phyloP scores from a whole-genome alignment of 1,140 invertebrate species.

The Pogonomyrmex californicus region DNA sequence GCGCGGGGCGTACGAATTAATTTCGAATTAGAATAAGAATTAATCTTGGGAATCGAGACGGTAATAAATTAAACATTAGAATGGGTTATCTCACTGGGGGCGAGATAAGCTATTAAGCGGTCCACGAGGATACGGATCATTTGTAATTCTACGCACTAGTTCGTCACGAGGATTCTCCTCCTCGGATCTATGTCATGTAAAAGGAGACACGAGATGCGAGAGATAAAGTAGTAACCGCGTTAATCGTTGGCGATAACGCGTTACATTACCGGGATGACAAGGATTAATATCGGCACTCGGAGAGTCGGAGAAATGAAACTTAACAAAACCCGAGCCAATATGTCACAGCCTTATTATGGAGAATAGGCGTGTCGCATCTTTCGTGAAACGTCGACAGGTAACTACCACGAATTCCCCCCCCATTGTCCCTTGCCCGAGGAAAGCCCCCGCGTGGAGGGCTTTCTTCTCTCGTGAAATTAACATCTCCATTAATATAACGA shows the following conservation, averaged over 20 bases:
- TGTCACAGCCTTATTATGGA: constrained; percentile 64
- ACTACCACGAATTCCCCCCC: constrained; percentile 13
- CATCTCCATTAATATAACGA: constrained; percentile 49
- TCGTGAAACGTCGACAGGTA: constrained; percentile 40
- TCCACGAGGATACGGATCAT: constrained; percentile 19
- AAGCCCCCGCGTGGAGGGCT: neutral
- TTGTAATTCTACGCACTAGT: constrained; percentile 37
- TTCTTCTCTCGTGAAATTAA: constrained; percentile 49
- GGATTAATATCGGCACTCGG: constrained; percentile 71
- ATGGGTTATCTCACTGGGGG: constrained; percentile 34
- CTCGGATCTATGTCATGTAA: neutral
- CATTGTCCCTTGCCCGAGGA: neutral
- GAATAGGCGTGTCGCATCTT: constrained; percentile 57
- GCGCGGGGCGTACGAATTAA: constrained; percentile 33
- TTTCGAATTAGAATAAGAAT: constrained; percentile 39
- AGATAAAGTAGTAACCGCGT: constrained; percentile 25
- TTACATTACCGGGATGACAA: constrained; percentile 73
- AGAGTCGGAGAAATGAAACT: constrained; percentile 48
- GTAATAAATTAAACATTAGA: constrained; percentile 44
- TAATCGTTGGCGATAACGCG: constrained; percentile 32
- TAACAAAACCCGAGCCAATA: constrained; percentile 64
- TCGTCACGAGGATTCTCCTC: constrained; percentile 30
- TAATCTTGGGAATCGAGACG: constrained; percentile 38
- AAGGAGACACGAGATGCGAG: neutral
- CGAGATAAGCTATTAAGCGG: constrained; percentile 55